phyloP scores from a whole-genome alignment of 2,797 vertebrate genomes.

The Phoeniculus purpureus region DNA sequence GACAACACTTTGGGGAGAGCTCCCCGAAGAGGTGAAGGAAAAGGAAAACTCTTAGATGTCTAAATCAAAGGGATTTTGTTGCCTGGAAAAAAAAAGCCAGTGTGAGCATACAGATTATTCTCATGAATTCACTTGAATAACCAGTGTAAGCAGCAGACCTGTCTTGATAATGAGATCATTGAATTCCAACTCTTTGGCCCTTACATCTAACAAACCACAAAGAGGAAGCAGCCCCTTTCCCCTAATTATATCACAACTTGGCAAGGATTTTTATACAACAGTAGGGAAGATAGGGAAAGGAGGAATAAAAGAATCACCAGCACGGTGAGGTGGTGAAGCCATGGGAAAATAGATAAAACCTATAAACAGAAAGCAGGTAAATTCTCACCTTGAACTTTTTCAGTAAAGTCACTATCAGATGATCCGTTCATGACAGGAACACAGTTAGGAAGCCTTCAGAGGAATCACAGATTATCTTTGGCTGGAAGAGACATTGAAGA shows the following conservation, averaged over 20 bases:
- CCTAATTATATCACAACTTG: background rate
- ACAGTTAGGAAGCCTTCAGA: background rate
- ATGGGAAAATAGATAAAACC: background rate
- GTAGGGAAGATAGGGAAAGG: background rate
- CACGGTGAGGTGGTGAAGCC: background rate
- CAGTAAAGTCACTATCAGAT: background rate
- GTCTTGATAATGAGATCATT: background rate
- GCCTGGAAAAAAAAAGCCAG: background rate
- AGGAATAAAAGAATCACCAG: background rate
- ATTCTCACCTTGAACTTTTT: background rate
- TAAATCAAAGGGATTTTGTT: slow-evolving; percentile 17
- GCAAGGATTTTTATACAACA: background rate
- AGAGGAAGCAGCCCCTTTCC: background rate
- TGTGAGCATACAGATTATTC: background rate
- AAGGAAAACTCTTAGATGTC: slow-evolving; percentile 7
- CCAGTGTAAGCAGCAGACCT: background rate
- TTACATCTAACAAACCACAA: background rate
- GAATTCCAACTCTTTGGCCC: background rate
- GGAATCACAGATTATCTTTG: background rate
- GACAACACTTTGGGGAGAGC: background rate
- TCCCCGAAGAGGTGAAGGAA: background rate
- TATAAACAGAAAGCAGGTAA: background rate
- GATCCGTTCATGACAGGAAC: background rate
- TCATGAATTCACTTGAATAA: background rate
- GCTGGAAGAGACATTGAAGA: too few species aligned